Percentiles rank a stretch among this genome's conserved stretches.
phyloP scores from a whole-genome alignment of 2,888 invertebrate genomes.

The Heterodera filipjevi region DNA sequence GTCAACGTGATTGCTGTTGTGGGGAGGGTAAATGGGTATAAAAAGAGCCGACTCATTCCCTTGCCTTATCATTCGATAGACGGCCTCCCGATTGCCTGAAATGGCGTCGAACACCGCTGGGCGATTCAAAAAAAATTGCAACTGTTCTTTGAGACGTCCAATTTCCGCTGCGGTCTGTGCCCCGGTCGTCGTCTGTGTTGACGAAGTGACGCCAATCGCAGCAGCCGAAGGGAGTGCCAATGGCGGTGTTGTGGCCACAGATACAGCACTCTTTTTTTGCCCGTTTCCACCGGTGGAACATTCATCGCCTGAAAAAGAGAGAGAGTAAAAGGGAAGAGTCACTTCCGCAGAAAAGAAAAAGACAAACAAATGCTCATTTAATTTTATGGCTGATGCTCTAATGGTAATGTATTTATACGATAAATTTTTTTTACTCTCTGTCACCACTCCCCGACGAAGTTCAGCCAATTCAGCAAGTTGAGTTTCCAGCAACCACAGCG shows the following conservation, averaged over 20 bases:
- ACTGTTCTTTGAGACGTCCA: slow-evolving; percentile 37
- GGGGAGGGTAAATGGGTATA: background rate
- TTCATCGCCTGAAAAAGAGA: background rate
- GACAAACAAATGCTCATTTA: no score
- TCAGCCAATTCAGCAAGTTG: slow-evolving; percentile 86
- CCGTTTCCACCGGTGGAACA: slow-evolving; percentile 3
- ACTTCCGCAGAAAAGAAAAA: no score
- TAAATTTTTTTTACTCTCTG: background rate
- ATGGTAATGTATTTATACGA: no score
- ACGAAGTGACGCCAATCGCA: background rate
- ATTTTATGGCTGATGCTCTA: no score
- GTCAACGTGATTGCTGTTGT: slow-evolving; percentile 81
- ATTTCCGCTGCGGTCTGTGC: slow-evolving; percentile 26
- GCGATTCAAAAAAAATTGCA: slow-evolving; percentile 40
- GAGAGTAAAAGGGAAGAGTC: no score
- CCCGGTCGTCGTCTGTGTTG: background rate
- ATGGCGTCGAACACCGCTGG: slow-evolving; percentile 74
- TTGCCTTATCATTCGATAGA: slow-evolving; percentile 83
- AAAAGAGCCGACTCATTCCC: background rate
- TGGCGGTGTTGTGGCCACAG: background rate
- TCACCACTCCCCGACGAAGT: slow-evolving; percentile 65
- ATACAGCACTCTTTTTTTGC: background rate
- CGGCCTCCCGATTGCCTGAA: slow-evolving; percentile 78
- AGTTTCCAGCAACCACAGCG: slow-evolving; percentile 91
- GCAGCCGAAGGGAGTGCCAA: background rate